Base-by-base conservation (phyloP, 2,113 vertebrate genomes). In the Odocoileus virginianus region DNA sequence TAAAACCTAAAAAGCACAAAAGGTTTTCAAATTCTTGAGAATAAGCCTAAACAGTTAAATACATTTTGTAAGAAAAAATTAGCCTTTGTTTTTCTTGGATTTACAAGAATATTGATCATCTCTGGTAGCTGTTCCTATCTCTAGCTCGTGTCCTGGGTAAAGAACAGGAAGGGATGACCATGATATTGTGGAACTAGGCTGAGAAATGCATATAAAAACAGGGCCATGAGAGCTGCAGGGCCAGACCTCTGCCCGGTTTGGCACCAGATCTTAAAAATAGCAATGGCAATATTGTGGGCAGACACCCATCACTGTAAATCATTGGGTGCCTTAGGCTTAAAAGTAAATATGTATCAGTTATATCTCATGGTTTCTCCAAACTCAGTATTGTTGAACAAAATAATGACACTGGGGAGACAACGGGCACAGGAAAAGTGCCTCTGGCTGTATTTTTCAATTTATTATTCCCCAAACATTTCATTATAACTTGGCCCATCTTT, bases 361-460 rank as follows among this genome's bases (percentile, higher is more conserved):
- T 52, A 74, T 45, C 61, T 87, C 23, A 83, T 25, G 16, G 23
- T 83, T 94, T 83, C 3, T 27, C 36, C 33, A 92, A 87, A 96
- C 3, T 93, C 43, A 83, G 23, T 87, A 90, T 84, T 36, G 89
- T 5, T 84, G 61, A 33, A 85, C 33, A 92, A 96, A 93, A 67
- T 91, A 52, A 85, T 85, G 67, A 15, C 40, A 52, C 13, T 74
- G 74, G 61, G 36, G 61, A 97, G 40, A 84, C 43, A 95, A 84
- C 0, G 0, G 11, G 7, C 47, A 71, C n/a, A 92, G 43, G 54
- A 82, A 82, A 87, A 64, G 6, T n/a, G 27, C 21, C 81, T 81
- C 45, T 89, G 60, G 47, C 87, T 89, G 16, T 78, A 28, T 96
- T 92, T 94, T 94, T 94, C 23, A 76, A 92, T 74, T 83, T 84